A percentile compares a stretch with the other conserved stretches of the same genome.
phyloP scores from a whole-genome alignment of 2,888 invertebrate species.

The Pseudoips prasinana region DNA sequence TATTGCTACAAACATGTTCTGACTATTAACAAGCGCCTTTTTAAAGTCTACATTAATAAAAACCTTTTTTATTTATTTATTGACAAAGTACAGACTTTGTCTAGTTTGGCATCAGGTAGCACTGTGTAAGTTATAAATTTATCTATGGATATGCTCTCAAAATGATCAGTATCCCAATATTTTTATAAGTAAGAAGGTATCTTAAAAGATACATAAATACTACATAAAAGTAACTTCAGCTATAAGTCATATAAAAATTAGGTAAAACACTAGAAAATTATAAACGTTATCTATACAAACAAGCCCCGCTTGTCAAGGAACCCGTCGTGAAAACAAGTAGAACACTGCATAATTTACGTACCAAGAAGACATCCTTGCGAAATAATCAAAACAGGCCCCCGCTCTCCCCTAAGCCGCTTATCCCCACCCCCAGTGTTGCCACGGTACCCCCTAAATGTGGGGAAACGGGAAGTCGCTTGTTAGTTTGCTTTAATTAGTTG shows the following conservation, averaged over 20 bases:
- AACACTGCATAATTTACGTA: constrained; percentile 77
- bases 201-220: no score
- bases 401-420: constrained; percentile 73
- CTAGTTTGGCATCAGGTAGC: no score
- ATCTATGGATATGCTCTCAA: no score
- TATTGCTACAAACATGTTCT: no score
- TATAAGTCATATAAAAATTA: not conserved
- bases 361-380: constrained; percentile 77
- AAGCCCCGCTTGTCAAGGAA: not conserved
- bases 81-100: no score
- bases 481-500: constrained; percentile 76
- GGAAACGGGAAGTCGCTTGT: constrained; percentile 66
- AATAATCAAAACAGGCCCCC: constrained; percentile 78
- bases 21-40: no score
- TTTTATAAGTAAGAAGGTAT: no score
- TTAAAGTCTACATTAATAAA: no score
- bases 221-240: no score
- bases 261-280: not conserved
- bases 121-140: no score
- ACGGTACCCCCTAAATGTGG: constrained; percentile 55
- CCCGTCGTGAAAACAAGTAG: not conserved
- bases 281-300: not conserved
- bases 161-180: no score
- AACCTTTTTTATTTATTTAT: no score
- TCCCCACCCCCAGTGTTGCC: constrained; percentile 47